Evolutionary conservation across 1,140 invertebrate genomes (phyloP).

Genomic region (Dendrolimus punctatus): DNA sequence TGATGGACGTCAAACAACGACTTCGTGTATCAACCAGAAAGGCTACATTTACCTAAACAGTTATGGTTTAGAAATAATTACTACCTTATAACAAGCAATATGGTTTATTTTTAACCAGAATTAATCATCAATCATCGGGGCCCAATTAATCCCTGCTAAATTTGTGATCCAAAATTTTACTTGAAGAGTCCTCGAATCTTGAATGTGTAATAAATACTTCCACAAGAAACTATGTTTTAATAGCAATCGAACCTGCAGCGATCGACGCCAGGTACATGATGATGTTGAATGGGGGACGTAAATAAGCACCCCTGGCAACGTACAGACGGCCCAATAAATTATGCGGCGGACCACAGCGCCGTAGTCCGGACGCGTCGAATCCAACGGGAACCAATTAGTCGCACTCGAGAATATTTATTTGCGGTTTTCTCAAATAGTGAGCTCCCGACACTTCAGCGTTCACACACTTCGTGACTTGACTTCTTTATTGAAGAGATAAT

Average conservation of each 20-base stretch:
- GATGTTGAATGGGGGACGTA: conserved; percentile 26
- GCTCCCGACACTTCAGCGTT: conserved; percentile 28
- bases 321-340: conserved; percentile 53
- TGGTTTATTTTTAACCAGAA: no score
- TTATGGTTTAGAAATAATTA: no score
- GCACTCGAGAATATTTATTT: conserved; percentile 62
- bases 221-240: conserved; percentile 8
- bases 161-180: no score
- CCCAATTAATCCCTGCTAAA: no score
- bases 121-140: no score
- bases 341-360: conserved; percentile 44
- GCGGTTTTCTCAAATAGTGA: conserved; percentile 51
- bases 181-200: no score
- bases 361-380: conserved; percentile 48
- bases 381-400: conserved; percentile 64
- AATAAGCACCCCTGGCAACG: conserved; percentile 28
- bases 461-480: conserved; percentile 36
- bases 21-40: no score
- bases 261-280: conserved; percentile 15
- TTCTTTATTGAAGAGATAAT: conserved; percentile 30
- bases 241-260: conserved; percentile 12
- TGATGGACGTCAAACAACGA: no score
- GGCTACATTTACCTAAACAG: no score
- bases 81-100: no score
- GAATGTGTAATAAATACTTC: no score